Base-by-base conservation (phyloP, 2,113 vertebrate species). In the Anthoscopus minutus region DNA sequence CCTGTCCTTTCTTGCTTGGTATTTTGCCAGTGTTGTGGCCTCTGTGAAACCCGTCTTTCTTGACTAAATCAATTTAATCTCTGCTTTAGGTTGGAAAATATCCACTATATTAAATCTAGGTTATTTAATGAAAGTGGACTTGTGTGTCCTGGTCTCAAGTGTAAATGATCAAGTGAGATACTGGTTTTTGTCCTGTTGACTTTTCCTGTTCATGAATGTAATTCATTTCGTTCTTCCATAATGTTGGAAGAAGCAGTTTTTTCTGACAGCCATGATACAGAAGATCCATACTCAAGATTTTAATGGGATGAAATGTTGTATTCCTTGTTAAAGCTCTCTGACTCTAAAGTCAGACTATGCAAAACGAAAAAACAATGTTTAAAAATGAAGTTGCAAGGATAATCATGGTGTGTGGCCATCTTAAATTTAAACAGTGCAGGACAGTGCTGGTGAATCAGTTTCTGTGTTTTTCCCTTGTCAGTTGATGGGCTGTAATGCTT, bases 321-420 rank as follows among this genome's bases (percentile, higher is more conserved):
- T 51, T 62, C 2, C 2, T 19, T 78, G 6, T 66, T 81, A 60
- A 81, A 88, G 14, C 13, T 5, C 6, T 57, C 8, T 28, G n/a
- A 40, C 28, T 56, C n/a, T n/a, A 11, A 54, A 54, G 22, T 30
- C 48, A 65, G 53, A 81, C 21, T 53, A 54, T 40, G 3, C 4
- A 7, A 15, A 11, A 8, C 14, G 58, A 44, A 51, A 7, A 8
- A 12, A 6, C 2, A 23, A 1, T 16, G 12, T 71, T 74, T 64
- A 64, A 48, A 57, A 22, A 6, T 37, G 11, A 70, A 76, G 21
- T 47, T 93, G 3, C 27, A 23, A 28, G 27, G 21, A 7, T 73
- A 64, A 60, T 64, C 3, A 7, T 35, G 22, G 22, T 2, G 0
- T 60, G 13, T 47, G 58, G 6, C 17, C 5, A 2, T 81, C 9